A percentile compares a stretch with the other conserved stretches of the same genome.
phyloP scores from a whole-genome alignment of 2,113 vertebrate genomes.

The Halcyon malimbica region DNA sequence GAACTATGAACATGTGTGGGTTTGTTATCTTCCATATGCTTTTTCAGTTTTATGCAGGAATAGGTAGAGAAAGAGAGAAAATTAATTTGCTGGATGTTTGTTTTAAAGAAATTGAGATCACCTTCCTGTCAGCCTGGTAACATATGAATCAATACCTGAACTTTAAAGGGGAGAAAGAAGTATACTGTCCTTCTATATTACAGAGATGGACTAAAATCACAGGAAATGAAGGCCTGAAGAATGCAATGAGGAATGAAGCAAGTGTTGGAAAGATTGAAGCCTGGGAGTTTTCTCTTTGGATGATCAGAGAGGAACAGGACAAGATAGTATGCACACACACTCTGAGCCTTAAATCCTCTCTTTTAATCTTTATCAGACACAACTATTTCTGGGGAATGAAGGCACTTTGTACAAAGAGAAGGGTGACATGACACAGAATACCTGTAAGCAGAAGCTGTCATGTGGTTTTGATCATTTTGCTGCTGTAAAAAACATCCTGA shows the following conservation, averaged over 20 bases:
- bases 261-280: background rate
- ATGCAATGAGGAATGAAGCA: background rate
- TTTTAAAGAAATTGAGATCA: slow-evolving; percentile 18
- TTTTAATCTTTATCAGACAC: slow-evolving; percentile 54
- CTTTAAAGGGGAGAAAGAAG: background rate
- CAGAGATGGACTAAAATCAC: background rate
- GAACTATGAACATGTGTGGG: background rate
- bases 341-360: slow-evolving; percentile 45
- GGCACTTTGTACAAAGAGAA: slow-evolving; percentile 13
- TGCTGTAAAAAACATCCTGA: background rate
- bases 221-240: background rate
- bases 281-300: background rate
- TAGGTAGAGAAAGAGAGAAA: background rate
- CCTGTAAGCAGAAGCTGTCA: slow-evolving; percentile 47
- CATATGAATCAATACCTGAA: background rate
- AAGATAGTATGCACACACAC: background rate
- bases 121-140: background rate
- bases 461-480: slow-evolving; percentile 55
- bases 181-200: background rate
- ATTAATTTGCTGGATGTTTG: background rate
- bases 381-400: slow-evolving; percentile 26
- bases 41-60: background rate
- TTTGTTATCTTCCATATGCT: background rate
- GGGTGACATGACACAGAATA: slow-evolving; percentile 18
- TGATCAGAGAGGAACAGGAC: slow-evolving; percentile 30